Percentiles rank a stretch among this genome's conserved stretches.
Conservation (phyloP, 2,113 vertebrate genomes). For the Mus spicilegus region DNA sequence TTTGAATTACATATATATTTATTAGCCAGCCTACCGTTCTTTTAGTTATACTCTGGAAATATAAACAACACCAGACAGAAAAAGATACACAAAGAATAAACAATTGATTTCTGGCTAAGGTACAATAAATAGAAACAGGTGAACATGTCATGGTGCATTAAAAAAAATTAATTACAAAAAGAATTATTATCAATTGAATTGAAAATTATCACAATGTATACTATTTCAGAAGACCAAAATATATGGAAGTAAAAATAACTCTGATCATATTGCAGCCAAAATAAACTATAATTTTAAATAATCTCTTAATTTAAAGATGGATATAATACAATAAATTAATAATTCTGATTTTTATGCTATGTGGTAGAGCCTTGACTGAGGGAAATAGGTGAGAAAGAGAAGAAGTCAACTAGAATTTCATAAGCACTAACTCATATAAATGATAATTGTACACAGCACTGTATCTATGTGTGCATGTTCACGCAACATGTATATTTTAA, state of each 20-base stretch:
- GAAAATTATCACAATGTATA: not conserved
- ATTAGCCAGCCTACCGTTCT: not conserved
- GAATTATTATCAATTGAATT: not conserved
- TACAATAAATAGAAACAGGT: not conserved
- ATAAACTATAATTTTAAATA: not conserved
- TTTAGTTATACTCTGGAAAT: not conserved
- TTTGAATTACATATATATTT: not conserved
- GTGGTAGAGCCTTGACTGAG: too few species aligned
- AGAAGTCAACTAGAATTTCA: not conserved
- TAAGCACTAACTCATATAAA: not conserved
- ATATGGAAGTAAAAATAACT: not conserved
- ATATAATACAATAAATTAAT: not conserved
- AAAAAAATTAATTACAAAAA: not conserved
- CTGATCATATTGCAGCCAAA: not conserved
- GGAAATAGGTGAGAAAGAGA: not conserved
- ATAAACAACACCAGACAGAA: not conserved
- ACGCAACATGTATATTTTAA: not conserved
- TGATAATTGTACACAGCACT: not conserved
- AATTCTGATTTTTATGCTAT: not conserved
- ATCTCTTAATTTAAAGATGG: not conserved
- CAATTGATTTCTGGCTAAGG: not conserved
- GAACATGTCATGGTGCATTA: too few species aligned
- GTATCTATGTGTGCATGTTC: not conserved
- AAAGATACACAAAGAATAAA: not conserved
- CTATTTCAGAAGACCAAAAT: not conserved